phyloP scores from a whole-genome alignment of 2,113 vertebrate species.

The Sarotherodon lohbergeri region DNA sequence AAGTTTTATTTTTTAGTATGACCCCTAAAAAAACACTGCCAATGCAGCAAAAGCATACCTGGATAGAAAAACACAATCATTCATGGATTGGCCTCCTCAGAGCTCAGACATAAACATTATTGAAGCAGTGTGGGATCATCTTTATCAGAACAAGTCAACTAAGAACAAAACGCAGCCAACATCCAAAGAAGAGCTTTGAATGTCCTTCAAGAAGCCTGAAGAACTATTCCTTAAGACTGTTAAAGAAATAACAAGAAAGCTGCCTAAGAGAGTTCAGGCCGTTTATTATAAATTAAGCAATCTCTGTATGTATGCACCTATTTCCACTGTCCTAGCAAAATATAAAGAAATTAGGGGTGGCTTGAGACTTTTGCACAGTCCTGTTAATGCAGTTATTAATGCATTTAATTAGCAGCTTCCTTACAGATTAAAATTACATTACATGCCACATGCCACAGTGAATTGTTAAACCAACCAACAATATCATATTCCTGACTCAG shows the following conservation, averaged over 20 bases:
- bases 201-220: neutral
- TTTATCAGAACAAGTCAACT: neutral
- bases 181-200: neutral
- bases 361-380: neutral
- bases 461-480: neutral
- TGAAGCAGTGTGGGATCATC: neutral
- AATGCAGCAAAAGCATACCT: neutral
- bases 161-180: neutral
- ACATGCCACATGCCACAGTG: neutral
- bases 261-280: neutral
- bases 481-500: neutral
- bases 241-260: neutral
- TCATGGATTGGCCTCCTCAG: neutral
- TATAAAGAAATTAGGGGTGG: neutral
- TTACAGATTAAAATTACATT: neutral
- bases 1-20: neutral
- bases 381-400: neutral
- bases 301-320: neutral
- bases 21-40: neutral
- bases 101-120: neutral
- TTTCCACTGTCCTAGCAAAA: neutral
- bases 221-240: neutral
- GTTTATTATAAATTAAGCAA: neutral
- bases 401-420: neutral
- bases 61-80: neutral